Evolutionary conservation across 2,888 invertebrate genomes (phyloP), one percentile per base, ranked within the genome.

Genomic region (Drosophila macrothrix): DNA sequence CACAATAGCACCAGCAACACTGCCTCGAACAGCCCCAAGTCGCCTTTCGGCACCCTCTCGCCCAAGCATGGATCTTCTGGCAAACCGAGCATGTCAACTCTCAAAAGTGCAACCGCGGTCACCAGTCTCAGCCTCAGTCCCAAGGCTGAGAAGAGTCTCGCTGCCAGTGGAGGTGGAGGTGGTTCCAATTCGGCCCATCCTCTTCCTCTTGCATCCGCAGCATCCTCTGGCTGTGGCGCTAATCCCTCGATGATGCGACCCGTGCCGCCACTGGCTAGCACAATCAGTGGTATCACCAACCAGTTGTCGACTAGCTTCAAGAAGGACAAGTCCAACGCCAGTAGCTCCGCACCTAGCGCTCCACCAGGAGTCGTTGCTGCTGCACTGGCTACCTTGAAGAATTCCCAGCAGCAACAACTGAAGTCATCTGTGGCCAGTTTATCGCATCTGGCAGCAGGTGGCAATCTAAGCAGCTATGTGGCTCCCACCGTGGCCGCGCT

Each of bases 81-180:
- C 0, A 98, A 98, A 91, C 97, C 97, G 0, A 97, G 97, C 89
- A 97, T 98, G 97, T 97, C 97, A 0, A 95, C 97, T 0, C 93
- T 97, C 29, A 97, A 97, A 91, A 97, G 96, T 43, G 97, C 97
- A 1, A 84, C 92, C 14, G 90, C 92, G 10, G 91, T 86, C 43
- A 94, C 94, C 53, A 88, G 83, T 64, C 78, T 90, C 3, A 92
- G 88, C 65, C 78, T 91, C 0, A 91, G 91, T 73, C 92, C 92
- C 16, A 92, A 92, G 66, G 83, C 83, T 0, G 92, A 92, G 16
- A 92, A 92, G 73, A 67, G 46, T 19, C 14, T 63, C 5, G 2
- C 86, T 4, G 31, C 81, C 0, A 50, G 79, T 14, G 67, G 62
- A 22, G 56, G 29, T 6, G 79, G 22, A 46, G 22, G 46, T 46